Conservation (phyloP, 2,888 invertebrate genomes). For the Phania funesta region DNA sequence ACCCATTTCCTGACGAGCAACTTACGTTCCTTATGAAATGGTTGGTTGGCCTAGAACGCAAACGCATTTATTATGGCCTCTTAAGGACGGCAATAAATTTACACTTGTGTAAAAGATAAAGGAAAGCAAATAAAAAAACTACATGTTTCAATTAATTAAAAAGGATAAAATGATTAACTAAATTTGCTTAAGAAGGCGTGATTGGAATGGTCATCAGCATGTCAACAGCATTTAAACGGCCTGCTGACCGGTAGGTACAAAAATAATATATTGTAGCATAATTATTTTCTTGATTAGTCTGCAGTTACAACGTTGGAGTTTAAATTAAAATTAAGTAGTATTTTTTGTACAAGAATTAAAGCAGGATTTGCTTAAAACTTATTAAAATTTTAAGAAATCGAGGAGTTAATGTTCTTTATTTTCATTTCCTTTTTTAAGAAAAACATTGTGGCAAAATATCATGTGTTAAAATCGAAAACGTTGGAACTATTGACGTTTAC, state of each 20-base stretch:
- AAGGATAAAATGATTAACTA: slow-evolving; percentile 62
- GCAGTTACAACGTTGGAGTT: background rate
- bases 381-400: too few relatives aligned
- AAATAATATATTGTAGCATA: slow-evolving; percentile 1
- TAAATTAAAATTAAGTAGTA: background rate
- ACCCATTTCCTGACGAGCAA: background rate
- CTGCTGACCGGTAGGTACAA: slow-evolving; percentile 29
- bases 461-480: too few relatives aligned
- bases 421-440: too few relatives aligned
- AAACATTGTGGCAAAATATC: too few relatives aligned
- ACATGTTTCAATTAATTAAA: slow-evolving; percentile 65
- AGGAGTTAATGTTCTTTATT: too few relatives aligned
- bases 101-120: slow-evolving; percentile 27
- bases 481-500: too few relatives aligned
- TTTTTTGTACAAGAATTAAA: background rate
- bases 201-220: background rate
- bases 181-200: slow-evolving; percentile 29
- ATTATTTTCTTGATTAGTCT: background rate
- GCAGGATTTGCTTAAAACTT: too few relatives aligned
- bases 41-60: slow-evolving; percentile 3
- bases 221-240: slow-evolving; percentile 40
- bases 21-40: background rate
- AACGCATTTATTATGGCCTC: slow-evolving; percentile 8
- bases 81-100: slow-evolving; percentile 25
- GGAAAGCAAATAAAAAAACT: slow-evolving; percentile 15